phyloP scores from a whole-genome alignment of 1,140 invertebrate species.

The Drosophila mojavensis region DNA sequence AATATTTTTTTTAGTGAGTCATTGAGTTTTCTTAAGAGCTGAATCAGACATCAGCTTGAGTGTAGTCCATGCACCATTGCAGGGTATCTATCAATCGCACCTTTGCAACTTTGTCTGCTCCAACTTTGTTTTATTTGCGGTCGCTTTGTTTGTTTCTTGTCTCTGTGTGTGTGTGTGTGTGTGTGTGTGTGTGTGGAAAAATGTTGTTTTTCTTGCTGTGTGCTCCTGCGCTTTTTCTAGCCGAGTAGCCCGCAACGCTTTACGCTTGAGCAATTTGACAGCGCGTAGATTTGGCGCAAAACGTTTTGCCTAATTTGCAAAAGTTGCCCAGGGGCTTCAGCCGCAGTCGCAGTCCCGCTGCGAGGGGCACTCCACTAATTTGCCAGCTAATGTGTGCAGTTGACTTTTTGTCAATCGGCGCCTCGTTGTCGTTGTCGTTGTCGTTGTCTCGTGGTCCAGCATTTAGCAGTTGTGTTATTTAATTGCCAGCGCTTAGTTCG shows the following conservation, averaged over 20 bases:
- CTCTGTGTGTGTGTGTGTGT: neutral
- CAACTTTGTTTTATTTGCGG: conserved; percentile 72
- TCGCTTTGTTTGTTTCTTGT: conserved; percentile 39
- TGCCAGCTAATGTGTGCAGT: conserved; percentile 66
- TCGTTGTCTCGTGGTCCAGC: conserved; percentile 6
- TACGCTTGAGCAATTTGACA: conserved; percentile 80
- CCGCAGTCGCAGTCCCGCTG: neutral
- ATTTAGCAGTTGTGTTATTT: conserved; percentile 55
- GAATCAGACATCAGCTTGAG: neutral
- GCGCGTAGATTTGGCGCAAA: conserved; percentile 80
- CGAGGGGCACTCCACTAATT: conserved; percentile 42
- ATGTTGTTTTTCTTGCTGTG: conserved; percentile 31
- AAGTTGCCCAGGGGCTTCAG: conserved; percentile 47
- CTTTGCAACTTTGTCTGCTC: no score
- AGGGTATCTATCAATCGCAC: neutral
- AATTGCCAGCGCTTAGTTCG: conserved; percentile 71
- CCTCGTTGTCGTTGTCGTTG: neutral
- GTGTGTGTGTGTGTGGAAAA: conserved; percentile 4
- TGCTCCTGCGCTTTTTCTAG: conserved; percentile 46
- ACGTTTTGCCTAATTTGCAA: conserved; percentile 82
- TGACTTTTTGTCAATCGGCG: conserved; percentile 30
- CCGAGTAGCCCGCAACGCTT: conserved; percentile 38
- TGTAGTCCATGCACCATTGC: neutral
- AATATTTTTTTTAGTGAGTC: no score
- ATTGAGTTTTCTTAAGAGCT: no score